Evolutionary conservation across 2,797 vertebrate species (phyloP), one percentile per base, ranked within the genome.

Genomic region (Falco naumanni): DNA sequence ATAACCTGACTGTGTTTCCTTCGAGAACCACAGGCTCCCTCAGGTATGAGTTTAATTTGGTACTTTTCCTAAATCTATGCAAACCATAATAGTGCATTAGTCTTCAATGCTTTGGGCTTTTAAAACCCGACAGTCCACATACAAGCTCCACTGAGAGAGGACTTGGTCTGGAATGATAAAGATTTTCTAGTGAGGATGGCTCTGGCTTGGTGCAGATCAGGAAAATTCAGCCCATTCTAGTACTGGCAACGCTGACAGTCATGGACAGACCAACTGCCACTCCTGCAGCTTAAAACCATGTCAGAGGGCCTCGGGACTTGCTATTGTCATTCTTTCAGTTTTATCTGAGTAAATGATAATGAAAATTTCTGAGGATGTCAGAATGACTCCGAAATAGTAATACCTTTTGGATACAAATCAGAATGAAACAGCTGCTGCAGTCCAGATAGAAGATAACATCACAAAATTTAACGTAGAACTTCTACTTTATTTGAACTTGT

Each of bases 221-320:
- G 76, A 25, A n/a, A 60, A n/a, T 37, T 54, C 3, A 16, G 8
- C 18, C 80, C 24, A 4, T 61, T 50, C n/a, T 29, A 7, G 7
- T 26, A 4, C 3, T 29, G 51, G 12, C 26, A 51, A 10, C 0
- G 1, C 61, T 31, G 43, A 64, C 26, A 41, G 45, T 84, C 31
- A 1, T n/a, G 66, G 54, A 75, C 13, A 33, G 54, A 37, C 51
- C 0, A 3, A 18, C 37, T 66, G 51, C 11, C 9, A 4, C 3
- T 57, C 41, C 41, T 64, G 53, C 1, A 3, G 1, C 33, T 26
- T 60, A 1, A 72, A 33, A 68, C 54, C 34, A 25, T 12, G 86
- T 53, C 74, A 50, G 63, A 37, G 33, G 20, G 4, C 24, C 11
- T 16, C 11, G 9, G 5, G 5, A 37, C 43, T 9, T 89, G 13